Percentiles rank a stretch among this genome's conserved stretches.
Conservation (phyloP, 1,140 invertebrate genomes). For the Meloidogyne chitwoodi region DNA sequence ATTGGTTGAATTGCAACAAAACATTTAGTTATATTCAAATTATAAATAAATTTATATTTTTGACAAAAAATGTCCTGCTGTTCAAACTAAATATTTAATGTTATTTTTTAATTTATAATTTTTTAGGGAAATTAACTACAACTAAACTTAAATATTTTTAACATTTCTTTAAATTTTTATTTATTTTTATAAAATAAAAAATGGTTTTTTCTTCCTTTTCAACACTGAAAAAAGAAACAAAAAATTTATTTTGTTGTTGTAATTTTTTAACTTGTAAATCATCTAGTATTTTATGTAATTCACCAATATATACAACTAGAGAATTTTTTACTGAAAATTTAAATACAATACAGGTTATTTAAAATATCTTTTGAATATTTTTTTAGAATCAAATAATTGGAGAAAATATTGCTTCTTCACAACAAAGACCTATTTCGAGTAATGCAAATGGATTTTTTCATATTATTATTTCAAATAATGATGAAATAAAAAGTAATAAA, state of each 20-base stretch:
- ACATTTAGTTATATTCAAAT: no score
- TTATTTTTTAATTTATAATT: no score
- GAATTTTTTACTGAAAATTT: background rate
- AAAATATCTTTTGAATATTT: background rate
- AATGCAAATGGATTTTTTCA: background rate
- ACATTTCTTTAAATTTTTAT: no score
- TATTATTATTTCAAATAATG: background rate
- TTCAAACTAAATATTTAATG: no score
- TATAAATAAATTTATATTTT: no score
- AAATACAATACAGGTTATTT: background rate
- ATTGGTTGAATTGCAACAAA: no score
- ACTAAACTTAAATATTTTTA: no score
- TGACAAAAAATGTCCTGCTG: no score
- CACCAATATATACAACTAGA: background rate
- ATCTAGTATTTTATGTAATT: background rate
- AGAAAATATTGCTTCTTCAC: background rate
- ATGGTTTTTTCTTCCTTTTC: background rate
- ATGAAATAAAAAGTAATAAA: background rate
- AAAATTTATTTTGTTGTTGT: background rate
- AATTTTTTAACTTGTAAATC: background rate
- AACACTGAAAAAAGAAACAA: background rate
- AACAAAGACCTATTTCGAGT: background rate
- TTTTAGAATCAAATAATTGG: background rate
- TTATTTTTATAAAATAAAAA: no score
- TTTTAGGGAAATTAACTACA: no score